Conservation (phyloP, 2,113 vertebrate species). For the Oncorhynchus masou region DNA sequence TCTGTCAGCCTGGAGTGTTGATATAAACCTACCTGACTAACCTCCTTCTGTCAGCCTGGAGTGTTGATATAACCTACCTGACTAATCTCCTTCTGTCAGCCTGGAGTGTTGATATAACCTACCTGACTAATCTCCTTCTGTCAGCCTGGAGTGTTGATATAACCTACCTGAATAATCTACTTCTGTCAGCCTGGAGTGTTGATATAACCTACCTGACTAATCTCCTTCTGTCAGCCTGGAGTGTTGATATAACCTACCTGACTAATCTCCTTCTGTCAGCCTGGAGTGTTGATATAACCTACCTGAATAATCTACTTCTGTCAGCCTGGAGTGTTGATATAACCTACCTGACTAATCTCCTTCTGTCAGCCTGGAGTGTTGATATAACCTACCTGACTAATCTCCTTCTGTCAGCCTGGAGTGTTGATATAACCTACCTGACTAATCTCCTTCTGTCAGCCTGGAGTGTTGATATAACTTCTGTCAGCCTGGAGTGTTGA, state of each 20-base stretch:
- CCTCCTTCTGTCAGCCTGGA: slow-evolving; percentile 48
- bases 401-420: slow-evolving; percentile 50
- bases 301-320: slow-evolving; percentile 74
- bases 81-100: slow-evolving; percentile 58
- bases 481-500: slow-evolving; percentile 47
- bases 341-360: slow-evolving; percentile 75
- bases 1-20: slow-evolving; percentile 46
- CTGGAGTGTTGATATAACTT: slow-evolving; percentile 62
- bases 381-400: slow-evolving; percentile 76
- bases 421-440: slow-evolving; percentile 75
- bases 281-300: slow-evolving; percentile 62
- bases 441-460: slow-evolving; percentile 58
- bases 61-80: slow-evolving; percentile 75
- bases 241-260: slow-evolving; percentile 75
- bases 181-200: slow-evolving; percentile 47
- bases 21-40: slow-evolving; percentile 76
- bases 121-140: slow-evolving; percentile 74
- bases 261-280: slow-evolving; percentile 58
- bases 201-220: slow-evolving; percentile 76
- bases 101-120: slow-evolving; percentile 62
- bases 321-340: slow-evolving; percentile 51
- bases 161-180: slow-evolving; percentile 75
- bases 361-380: slow-evolving; percentile 47
- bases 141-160: slow-evolving; percentile 51
- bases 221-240: slow-evolving; percentile 50